These are phyloP conservation scores for Spodoptera litura DNA, from an alignment of 1,140 invertebrate genomes.

Conservation along the genomic window DNA sequence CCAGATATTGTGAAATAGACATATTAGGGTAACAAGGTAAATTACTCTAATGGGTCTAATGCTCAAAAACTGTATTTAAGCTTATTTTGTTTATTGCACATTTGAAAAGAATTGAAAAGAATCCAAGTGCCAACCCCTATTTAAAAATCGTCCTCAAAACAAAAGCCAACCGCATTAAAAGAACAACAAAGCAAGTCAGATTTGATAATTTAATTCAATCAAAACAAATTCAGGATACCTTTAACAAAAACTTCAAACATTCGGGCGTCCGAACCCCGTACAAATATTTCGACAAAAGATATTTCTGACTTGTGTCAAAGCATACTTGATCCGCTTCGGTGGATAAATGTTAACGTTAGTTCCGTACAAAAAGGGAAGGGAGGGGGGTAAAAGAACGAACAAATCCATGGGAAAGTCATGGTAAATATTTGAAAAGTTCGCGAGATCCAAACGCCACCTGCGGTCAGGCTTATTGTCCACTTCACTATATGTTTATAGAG, in stretches of 20 bases:
- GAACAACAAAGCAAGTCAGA: constrained; percentile 7
- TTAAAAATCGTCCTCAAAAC: background rate
- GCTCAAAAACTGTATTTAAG: too few relatives aligned
- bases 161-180: background rate
- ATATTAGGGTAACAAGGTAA: too few relatives aligned
- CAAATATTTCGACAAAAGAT: constrained; percentile 72
- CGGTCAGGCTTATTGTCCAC: constrained; percentile 78
- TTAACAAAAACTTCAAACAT: constrained; percentile 51
- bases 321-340: constrained; percentile 82
- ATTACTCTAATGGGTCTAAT: too few relatives aligned
- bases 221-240: constrained; percentile 15
- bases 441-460: constrained; percentile 71
- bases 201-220: constrained; percentile 39
- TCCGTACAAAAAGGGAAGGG: constrained; percentile 55
- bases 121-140: too few relatives aligned
- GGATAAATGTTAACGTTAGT: constrained; percentile 81
- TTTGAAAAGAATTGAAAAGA: too few relatives aligned
- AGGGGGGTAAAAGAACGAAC: constrained; percentile 54
- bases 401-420: constrained; percentile 77
- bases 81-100: too few relatives aligned
- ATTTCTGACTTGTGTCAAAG: constrained; percentile 75
- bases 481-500: constrained; percentile 58
- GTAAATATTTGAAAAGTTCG: constrained; percentile 84
- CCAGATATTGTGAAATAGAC: too few relatives aligned
- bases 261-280: constrained; percentile 53